Evolutionary conservation across 2,113 vertebrate genomes (phyloP).

Genomic region (Aegotheles bennettii): DNA sequence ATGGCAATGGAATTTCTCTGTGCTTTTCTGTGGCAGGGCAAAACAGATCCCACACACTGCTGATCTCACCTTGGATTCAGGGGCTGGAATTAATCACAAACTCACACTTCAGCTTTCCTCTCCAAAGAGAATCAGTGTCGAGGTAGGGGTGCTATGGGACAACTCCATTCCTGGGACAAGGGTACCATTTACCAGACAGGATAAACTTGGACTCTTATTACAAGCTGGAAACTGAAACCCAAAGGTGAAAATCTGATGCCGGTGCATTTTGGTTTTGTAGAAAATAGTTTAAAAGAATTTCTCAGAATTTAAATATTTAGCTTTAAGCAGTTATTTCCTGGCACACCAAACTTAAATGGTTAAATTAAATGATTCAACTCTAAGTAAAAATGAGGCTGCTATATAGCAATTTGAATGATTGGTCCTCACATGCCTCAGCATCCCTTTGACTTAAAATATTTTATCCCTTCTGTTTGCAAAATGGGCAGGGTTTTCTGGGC

Average conservation of each 20-base stretch:
- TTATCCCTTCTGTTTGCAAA: background rate
- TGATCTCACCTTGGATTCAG: background rate
- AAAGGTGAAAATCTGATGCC: background rate
- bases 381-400: background rate
- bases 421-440: background rate
- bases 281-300: background rate
- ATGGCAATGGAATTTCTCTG: background rate
- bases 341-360: background rate
- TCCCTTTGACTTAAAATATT: background rate
- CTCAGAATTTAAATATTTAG: background rate
- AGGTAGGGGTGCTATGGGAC: background rate
- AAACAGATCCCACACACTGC: background rate
- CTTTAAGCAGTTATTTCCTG: background rate
- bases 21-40: background rate
- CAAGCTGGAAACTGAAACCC: background rate
- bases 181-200: background rate
- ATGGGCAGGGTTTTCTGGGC: background rate
- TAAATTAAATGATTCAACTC: background rate
- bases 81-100: background rate
- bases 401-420: background rate
- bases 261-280: background rate
- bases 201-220: background rate
- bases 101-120: background rate
- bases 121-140: accelerated
- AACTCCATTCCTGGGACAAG: background rate